Evolutionary conservation across 2,113 vertebrate species (phyloP).

Genomic region (Corythornis madagascariensis): DNA sequence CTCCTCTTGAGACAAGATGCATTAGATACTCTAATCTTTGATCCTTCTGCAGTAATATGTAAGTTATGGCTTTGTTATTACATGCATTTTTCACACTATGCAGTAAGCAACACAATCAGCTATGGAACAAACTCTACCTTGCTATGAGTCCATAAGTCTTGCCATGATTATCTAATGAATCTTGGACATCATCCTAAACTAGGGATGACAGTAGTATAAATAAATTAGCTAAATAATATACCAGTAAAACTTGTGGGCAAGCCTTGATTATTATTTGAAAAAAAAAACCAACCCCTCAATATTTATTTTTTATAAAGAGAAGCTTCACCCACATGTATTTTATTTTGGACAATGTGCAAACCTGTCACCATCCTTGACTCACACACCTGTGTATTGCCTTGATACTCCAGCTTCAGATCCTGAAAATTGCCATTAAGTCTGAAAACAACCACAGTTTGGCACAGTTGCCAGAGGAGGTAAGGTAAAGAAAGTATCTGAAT

Average conservation of each 20-base stretch:
- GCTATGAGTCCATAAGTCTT: not conserved
- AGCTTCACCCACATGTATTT: not conserved
- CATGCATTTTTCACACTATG: not conserved
- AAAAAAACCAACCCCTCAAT: not conserved
- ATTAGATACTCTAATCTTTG: not conserved
- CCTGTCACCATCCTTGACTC: not conserved
- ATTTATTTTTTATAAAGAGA: not conserved
- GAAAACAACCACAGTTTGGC: not conserved
- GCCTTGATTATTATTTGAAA: not conserved
- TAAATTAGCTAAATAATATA: not conserved
- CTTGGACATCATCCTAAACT: not conserved
- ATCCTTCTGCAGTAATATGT: not conserved
- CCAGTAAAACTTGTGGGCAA: not conserved
- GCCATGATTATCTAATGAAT: not conserved
- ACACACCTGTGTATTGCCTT: not conserved
- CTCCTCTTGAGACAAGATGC: not conserved
- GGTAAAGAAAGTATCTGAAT: not conserved
- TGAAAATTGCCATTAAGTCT: not conserved
- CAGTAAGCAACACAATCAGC: not conserved
- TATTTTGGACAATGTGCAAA: not conserved
- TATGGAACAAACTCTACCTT: not conserved
- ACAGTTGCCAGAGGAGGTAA: not conserved
- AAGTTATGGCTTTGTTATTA: not conserved
- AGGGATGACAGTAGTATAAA: not conserved
- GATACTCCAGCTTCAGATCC: not conserved